Base-by-base conservation (phyloP, 2,113 vertebrate genomes). In the Colossoma macropomum region DNA sequence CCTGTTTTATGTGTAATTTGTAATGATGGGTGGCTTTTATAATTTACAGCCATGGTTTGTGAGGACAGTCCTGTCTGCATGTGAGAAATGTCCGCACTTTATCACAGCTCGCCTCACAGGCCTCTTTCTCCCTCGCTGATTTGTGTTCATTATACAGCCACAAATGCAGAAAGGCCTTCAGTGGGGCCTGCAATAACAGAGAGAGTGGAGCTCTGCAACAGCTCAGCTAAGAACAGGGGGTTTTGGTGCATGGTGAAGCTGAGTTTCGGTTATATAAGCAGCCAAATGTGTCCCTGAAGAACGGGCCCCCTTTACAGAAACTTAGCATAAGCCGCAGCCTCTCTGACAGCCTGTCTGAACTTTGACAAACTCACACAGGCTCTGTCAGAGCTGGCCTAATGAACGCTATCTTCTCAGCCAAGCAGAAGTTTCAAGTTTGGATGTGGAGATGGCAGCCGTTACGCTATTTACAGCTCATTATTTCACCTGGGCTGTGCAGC, bases 141-240 rank as follows among this genome's bases (percentile, higher is more conserved):
- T 88, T 87, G 84, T 65, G 86, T 82, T 78, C 77, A 86, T 91
- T 86, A 86, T 88, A 89, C 88, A 41, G 45, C 45, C n/a, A 25
- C 77, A 89, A 87, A 81, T 88, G 77, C 71, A 79, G 82, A 86
- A 88, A 86, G 30, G 63, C 73, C 89, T 89, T 78, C 84, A 48
- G 85, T 86, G 82, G 86, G 78, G 59, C n/a, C 25, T 3, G 59
- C 54, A 59, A 59, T 59, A 21, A 9, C 54, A 59, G 77, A 28
- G 84, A 70, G 76, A 81, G 41, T 82, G 50, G 41, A 30, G 13
- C 72, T 75, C 19, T 82, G 84, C 85, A 88, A 84, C 80, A 63
- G 86, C 83, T 87, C 72, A 63, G 52, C 30, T 69, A 60, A 17
- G 45, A 82, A 78, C 72, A 60, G 52, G 10, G 52, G 13, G 1